phyloP scores from a whole-genome alignment of 2,113 vertebrate genomes.

The Archilochus colubris region DNA sequence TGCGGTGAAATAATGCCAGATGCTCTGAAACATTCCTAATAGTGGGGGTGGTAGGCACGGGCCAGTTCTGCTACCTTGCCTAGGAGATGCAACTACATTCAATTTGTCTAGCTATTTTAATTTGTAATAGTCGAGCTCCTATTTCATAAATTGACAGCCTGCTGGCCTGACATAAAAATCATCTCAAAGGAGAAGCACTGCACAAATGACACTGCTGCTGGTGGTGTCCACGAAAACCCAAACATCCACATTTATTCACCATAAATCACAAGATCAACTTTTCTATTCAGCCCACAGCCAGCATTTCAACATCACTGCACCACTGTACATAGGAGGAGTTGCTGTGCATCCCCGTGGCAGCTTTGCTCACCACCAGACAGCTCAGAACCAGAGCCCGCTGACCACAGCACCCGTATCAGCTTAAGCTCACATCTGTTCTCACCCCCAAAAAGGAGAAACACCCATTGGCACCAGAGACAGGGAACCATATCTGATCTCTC shows the following conservation, averaged over 20 bases:
- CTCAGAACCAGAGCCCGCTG: not conserved
- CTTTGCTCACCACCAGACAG: fast-evolving
- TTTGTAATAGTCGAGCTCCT: not conserved
- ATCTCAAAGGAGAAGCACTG: not conserved
- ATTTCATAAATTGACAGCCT: not conserved
- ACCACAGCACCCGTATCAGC: fast-evolving
- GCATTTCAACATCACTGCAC: fast-evolving
- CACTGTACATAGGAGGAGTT: fast-evolving
- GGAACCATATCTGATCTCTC: not conserved
- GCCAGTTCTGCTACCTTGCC: not conserved
- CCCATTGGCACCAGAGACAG: too few relatives aligned
- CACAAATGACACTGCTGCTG: not conserved
- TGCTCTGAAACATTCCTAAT: not conserved
- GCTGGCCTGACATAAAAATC: not conserved
- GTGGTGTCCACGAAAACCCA: not conserved
- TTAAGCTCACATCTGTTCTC: fast-evolving
- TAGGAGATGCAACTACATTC: not conserved
- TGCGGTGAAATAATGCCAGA: not conserved
- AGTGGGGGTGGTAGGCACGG: not conserved
- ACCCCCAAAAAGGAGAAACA: too few relatives aligned
- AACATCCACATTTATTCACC: fast-evolving
- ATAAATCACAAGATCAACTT: not conserved
- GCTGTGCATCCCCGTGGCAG: fast-evolving
- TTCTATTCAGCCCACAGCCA: fast-evolving
- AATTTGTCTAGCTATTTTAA: not conserved